These are phyloP conservation scores for Fissipunctia ypsillon DNA, from an alignment of 2,888 invertebrate genomes.

Conservation along the genomic window DNA sequence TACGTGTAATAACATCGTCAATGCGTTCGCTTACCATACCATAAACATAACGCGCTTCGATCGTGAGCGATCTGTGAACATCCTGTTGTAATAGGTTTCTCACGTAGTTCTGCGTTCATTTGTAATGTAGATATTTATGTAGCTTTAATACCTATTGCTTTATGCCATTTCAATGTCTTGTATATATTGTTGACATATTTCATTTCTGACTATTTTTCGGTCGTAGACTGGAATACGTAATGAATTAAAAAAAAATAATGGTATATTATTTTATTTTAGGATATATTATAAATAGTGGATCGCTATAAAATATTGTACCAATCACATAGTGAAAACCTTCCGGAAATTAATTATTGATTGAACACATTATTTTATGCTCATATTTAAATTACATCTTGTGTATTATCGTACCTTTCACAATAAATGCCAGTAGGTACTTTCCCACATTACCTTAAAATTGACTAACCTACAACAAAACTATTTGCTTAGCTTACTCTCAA, in stretches of 20 bases:
- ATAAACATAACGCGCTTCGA: conserved; percentile 24
- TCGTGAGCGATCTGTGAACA: conserved; percentile 7
- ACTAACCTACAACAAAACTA: conserved; percentile 17
- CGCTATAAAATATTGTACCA: not conserved
- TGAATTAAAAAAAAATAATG: not conserved
- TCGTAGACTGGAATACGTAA: no score
- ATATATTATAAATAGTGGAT: no score
- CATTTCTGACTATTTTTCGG: not conserved
- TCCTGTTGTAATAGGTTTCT: not conserved
- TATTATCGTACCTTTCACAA: not conserved
- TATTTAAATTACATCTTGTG: not conserved
- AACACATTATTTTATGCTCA: not conserved
- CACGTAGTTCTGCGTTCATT: not conserved
- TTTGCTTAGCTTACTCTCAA: conserved; percentile 39
- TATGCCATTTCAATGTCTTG: not conserved
- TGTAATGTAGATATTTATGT: not conserved
- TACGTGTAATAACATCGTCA: conserved; percentile 4
- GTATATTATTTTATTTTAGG: not conserved
- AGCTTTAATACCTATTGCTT: not conserved
- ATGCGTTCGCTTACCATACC: conserved; percentile 4
- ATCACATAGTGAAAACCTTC: not conserved
- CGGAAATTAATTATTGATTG: not conserved
- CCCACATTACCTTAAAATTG: conserved; percentile 5
- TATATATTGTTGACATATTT: not conserved
- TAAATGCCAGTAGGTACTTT: conserved; percentile 6